phyloP scores from a whole-genome alignment of 2,113 vertebrate genomes.

The Smithornis capensis region DNA sequence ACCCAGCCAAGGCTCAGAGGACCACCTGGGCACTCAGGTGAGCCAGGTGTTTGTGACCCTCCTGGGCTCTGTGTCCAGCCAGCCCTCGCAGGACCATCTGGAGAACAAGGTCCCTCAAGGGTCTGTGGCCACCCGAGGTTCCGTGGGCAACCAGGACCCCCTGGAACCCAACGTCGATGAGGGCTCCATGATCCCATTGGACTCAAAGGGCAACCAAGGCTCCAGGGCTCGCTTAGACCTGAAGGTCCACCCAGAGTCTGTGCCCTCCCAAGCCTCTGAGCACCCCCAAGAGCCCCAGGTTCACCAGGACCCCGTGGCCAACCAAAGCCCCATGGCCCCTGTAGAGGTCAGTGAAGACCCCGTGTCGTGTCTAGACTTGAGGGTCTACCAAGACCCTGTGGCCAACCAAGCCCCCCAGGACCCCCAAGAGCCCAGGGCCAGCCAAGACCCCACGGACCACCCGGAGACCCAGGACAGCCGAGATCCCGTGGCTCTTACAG shows the following conservation, averaged over 20 bases:
- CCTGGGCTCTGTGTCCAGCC: neutral
- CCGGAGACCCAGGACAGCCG: accelerated
- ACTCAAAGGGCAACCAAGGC: neutral
- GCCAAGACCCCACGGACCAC: neutral
- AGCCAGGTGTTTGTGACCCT: neutral
- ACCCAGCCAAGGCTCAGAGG: neutral
- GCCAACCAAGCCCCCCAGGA: neutral
- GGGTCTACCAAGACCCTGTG: neutral
- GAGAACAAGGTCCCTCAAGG: accelerated
- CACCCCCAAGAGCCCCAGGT: neutral
- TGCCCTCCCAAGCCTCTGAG: neutral
- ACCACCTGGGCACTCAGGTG: neutral
- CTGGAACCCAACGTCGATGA: accelerated
- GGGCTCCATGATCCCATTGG: accelerated
- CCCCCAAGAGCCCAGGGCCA: neutral
- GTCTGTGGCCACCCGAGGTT: accelerated
- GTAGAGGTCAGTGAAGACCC: accelerated
- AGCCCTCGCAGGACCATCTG: neutral
- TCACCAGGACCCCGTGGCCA: neutral
- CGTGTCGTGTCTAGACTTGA: accelerated
- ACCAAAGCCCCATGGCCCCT: neutral
- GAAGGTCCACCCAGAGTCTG: neutral
- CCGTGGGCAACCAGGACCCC: accelerated
- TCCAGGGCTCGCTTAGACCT: accelerated
- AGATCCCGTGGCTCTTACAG: accelerated